Evolutionary conservation across 35 echinoderm and acorn worm genomes (phyloP).

Genomic region (Diadema setosum): DNA sequence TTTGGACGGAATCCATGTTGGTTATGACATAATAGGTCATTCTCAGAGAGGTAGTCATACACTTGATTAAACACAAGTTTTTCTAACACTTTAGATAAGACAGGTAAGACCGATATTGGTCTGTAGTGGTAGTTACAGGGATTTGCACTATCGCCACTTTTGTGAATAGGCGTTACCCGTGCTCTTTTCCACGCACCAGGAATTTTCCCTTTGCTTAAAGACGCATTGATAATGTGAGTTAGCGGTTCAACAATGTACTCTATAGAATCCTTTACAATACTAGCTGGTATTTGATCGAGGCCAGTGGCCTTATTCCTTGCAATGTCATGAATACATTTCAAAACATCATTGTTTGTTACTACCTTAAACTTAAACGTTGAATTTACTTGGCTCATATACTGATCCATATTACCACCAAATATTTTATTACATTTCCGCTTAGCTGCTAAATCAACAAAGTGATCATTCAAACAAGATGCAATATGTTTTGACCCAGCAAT

Average conservation of each 20-base stretch:
- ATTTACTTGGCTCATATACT: background rate
- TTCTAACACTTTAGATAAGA: no score
- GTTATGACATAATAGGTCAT: no score
- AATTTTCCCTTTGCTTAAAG: background rate
- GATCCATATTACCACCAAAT: conserved; percentile 1
- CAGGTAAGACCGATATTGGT: no score
- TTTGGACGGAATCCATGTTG: no score
- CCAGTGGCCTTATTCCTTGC: background rate
- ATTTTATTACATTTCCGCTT: background rate
- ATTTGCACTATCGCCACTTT: background rate
- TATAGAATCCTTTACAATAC: background rate
- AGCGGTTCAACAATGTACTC: background rate
- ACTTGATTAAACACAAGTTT: no score
- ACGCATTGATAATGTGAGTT: background rate
- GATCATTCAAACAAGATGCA: background rate
- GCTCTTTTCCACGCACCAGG: background rate
- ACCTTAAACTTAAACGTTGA: background rate
- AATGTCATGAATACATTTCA: background rate
- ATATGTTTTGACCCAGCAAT: background rate
- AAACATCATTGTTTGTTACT: background rate
- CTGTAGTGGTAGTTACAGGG: no score
- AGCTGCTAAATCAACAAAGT: background rate
- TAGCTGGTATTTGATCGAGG: background rate
- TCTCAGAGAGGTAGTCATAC: no score
- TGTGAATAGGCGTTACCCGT: background rate